Conservation (phyloP, 2,888 invertebrate species). For the Hipparchia semele region DNA sequence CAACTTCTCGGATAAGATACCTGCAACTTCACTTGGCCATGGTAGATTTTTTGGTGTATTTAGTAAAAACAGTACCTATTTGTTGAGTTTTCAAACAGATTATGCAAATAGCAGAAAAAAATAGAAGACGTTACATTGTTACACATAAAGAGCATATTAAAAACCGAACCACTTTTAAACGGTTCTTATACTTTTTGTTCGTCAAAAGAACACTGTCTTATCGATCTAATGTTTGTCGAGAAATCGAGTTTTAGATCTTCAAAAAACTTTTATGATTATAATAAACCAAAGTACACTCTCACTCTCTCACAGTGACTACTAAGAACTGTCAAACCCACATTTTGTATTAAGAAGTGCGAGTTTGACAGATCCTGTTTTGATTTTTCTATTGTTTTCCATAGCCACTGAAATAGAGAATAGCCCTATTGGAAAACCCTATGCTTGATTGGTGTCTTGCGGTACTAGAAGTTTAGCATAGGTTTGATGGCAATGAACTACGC, state of each 20-base stretch:
- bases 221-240: background rate
- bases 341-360: too few species aligned
- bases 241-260: background rate
- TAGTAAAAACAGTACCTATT: background rate
- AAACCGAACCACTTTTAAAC: background rate
- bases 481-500: too few species aligned
- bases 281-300: too few species aligned
- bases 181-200: background rate
- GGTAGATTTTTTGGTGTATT: background rate
- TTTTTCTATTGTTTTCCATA: too few species aligned
- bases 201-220: background rate
- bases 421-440: too few species aligned
- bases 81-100: background rate
- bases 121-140: conserved; percentile 2
- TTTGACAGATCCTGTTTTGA: too few species aligned
- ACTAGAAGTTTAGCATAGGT: too few species aligned
- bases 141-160: background rate
- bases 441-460: too few species aligned
- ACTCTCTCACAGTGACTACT: too few species aligned
- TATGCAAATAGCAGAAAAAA: background rate
- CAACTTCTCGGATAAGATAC: background rate
- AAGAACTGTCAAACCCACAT: too few species aligned
- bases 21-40: background rate
- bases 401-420: too few species aligned
- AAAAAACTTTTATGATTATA: background rate